Conservation (phyloP, 2,113 vertebrate species). For the Gobius niger region DNA sequence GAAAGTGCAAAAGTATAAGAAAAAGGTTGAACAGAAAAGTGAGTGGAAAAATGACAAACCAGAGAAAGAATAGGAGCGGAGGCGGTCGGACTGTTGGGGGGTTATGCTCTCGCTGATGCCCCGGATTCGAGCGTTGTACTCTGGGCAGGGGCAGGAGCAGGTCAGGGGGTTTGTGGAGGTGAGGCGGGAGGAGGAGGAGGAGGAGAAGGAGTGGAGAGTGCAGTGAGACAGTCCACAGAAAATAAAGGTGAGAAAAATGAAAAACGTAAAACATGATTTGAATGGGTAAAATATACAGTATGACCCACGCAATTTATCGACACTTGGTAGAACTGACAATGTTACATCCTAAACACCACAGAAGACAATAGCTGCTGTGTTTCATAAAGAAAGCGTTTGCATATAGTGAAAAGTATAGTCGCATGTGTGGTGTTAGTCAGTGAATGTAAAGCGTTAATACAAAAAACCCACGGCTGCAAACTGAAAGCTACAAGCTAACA, state of each 20-base stretch:
- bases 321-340: too few species aligned
- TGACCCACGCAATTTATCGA: too few species aligned
- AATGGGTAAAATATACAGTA: slow-evolving; percentile 6
- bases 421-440: too few species aligned
- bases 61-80: slow-evolving; percentile 88
- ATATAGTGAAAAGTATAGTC: too few species aligned
- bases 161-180: slow-evolving; percentile 61
- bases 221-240: slow-evolving; percentile 75
- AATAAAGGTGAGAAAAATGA: slow-evolving; percentile 45
- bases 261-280: slow-evolving; percentile 24
- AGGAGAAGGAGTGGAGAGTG: slow-evolving; percentile 65
- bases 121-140: slow-evolving; percentile 93
- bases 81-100: slow-evolving; percentile 81
- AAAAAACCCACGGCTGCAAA: too few species aligned
- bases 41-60: slow-evolving; percentile 85
- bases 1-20: slow-evolving; percentile 23
- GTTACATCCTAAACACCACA: too few species aligned
- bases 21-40: slow-evolving; percentile 48
- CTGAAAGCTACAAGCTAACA: too few species aligned
- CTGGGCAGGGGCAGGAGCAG: slow-evolving; percentile 70
- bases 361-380: too few species aligned
- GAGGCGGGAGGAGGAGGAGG: slow-evolving; percentile 49
- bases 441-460: too few species aligned
- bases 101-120: slow-evolving; percentile 80
- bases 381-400: too few species aligned